phyloP scores from a whole-genome alignment of 2,888 invertebrate genomes.

The Apamea crenata region DNA sequence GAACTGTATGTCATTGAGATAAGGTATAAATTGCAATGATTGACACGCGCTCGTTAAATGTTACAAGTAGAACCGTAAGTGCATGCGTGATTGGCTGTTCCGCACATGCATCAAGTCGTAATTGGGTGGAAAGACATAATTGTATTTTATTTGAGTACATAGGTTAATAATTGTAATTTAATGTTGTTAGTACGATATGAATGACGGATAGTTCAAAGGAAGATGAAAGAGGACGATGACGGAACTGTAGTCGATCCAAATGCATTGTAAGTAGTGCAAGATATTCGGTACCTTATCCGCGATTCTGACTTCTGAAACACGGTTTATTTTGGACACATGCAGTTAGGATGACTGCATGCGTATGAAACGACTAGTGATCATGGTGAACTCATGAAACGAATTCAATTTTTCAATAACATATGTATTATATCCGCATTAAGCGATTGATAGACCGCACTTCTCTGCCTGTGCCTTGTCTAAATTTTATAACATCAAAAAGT shows the following conservation, averaged over 20 bases:
- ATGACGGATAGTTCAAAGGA: neutral
- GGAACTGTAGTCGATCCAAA: neutral
- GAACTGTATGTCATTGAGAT: neutral
- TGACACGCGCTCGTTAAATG: neutral
- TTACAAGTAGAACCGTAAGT: neutral
- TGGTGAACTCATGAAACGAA: neutral
- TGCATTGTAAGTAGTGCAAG: neutral
- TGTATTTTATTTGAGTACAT: neutral
- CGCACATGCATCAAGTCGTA: constrained; percentile 14
- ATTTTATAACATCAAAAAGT: no score
- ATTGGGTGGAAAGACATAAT: neutral
- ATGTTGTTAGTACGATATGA: neutral
- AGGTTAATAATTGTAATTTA: neutral
- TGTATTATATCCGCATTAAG: neutral
- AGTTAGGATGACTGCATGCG: constrained; percentile 5
- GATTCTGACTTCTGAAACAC: neutral
- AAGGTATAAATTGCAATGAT: neutral
- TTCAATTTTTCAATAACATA: neutral
- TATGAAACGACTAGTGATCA: neutral
- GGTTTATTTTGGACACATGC: neutral
- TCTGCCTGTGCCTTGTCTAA: neutral
- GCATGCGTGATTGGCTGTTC: constrained; percentile 9
- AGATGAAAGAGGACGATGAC: neutral
- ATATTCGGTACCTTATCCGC: neutral
- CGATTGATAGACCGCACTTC: neutral